Percentiles rank a stretch among this genome's conserved stretches.
These are phyloP conservation scores for Carduelis carduelis DNA, from an alignment of 2,797 vertebrate species.

Conservation along the genomic window DNA sequence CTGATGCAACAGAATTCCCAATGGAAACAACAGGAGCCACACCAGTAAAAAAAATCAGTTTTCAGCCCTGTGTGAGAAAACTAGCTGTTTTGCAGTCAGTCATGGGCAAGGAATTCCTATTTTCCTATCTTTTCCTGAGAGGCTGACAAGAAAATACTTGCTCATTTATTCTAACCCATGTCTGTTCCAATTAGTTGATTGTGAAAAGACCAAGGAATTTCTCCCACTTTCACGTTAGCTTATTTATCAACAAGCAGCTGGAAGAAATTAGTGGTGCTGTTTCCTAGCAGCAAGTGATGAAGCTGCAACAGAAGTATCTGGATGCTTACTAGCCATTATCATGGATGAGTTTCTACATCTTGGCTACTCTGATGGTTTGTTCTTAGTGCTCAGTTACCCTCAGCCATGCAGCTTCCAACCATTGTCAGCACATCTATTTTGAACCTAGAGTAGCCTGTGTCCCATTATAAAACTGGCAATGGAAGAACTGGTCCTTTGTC, in stretches of 20 bases:
- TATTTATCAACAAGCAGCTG: background rate
- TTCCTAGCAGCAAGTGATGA: constrained; percentile 7
- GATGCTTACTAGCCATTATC: background rate
- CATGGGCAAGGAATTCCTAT: background rate
- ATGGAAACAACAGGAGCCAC: background rate
- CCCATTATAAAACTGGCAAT: background rate
- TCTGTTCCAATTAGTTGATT: background rate
- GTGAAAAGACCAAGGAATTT: background rate
- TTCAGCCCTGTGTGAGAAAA: background rate
- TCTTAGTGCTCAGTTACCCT: background rate
- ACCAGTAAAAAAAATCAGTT: background rate
- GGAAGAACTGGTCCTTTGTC: background rate
- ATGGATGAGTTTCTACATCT: background rate
- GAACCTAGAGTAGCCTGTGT: background rate
- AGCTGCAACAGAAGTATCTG: background rate
- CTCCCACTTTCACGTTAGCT: background rate
- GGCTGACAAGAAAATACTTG: background rate
- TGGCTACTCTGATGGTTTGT: background rate
- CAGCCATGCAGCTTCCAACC: background rate
- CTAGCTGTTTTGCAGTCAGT: background rate
- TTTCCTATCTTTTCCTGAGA: background rate
- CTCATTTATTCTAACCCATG: background rate
- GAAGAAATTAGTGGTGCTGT: background rate
- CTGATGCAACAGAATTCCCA: background rate
- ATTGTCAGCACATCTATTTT: background rate